A percentile compares a stretch with the other conserved stretches of the same genome.
These are phyloP conservation scores for Progne subis DNA, from an alignment of 2,113 vertebrate genomes.

Conservation along the genomic window DNA sequence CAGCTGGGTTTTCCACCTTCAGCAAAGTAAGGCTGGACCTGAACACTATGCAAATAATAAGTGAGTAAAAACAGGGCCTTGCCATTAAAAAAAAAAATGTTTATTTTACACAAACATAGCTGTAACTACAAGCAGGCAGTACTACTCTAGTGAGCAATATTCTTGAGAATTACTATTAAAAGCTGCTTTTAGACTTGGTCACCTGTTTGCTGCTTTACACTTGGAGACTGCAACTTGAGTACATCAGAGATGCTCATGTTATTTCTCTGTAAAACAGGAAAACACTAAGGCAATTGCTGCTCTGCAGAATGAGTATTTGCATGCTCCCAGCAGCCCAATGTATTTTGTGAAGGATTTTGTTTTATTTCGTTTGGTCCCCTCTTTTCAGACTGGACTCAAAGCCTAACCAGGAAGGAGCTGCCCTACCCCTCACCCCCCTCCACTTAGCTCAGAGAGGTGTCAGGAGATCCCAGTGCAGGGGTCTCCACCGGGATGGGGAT, in stretches of 20 bases:
- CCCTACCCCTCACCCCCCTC: not conserved
- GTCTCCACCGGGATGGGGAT: not conserved
- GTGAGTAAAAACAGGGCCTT: constrained; percentile 79
- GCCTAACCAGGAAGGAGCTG: not conserved
- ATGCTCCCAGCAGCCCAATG: not conserved
- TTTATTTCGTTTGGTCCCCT: not conserved
- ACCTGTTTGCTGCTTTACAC: not conserved
- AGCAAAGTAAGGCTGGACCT: constrained; percentile 92
- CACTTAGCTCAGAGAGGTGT: not conserved
- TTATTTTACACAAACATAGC: not conserved
- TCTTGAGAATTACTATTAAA: not conserved
- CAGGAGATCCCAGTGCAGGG: not conserved
- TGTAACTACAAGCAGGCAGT: constrained; percentile 4
- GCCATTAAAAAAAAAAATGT: constrained; percentile 13
- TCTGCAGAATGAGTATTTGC: not conserved
- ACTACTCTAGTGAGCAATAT: not conserved
- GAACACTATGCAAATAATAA: constrained; percentile 90
- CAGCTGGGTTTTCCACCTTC: constrained; percentile 90
- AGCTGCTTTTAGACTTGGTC: not conserved
- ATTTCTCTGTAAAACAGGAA: not conserved
- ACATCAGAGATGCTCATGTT: not conserved
- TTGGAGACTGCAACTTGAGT: not conserved
- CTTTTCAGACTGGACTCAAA: not conserved
- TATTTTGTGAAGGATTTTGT: not conserved
- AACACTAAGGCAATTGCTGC: constrained; percentile 6